phyloP scores from a whole-genome alignment of 2,113 vertebrate genomes.

The Callorhinus ursinus region DNA sequence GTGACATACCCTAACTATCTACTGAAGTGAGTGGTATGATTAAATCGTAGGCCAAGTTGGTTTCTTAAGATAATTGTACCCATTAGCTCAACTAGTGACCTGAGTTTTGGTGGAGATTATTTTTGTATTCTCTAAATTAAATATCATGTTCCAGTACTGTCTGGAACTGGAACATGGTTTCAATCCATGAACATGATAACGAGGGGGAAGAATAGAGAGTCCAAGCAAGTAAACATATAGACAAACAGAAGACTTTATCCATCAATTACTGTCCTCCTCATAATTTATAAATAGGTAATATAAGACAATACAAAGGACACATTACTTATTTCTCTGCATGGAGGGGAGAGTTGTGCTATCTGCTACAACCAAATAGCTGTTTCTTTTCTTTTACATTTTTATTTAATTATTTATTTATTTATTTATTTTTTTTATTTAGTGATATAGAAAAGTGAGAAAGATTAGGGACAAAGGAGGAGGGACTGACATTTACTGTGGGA shows the following conservation, averaged over 20 bases:
- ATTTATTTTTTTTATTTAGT: not conserved
- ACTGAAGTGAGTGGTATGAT: not conserved
- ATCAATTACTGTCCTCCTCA: not conserved
- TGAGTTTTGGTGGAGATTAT: not conserved
- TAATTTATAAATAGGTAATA: not conserved
- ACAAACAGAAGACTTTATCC: not conserved
- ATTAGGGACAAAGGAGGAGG: not conserved
- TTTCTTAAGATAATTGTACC: not conserved
- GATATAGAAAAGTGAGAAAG: not conserved
- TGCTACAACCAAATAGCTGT: not conserved
- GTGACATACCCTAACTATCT: not conserved
- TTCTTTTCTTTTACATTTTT: not conserved
- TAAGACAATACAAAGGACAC: not conserved
- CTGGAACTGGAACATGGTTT: not conserved
- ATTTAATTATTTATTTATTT: not conserved
- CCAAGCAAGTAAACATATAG: not conserved
- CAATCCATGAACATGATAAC: not conserved
- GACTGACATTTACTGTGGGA: not conserved
- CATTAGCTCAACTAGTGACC: not conserved
- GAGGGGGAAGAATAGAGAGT: not conserved
- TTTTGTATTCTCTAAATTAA: not conserved
- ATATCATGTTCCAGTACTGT: not conserved
- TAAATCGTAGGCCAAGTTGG: not conserved
- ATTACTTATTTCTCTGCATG: not conserved
- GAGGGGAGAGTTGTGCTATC: not conserved